Evolutionary conservation across 2,888 invertebrate genomes (phyloP).

Genomic region (Rhodophaea formosa): DNA sequence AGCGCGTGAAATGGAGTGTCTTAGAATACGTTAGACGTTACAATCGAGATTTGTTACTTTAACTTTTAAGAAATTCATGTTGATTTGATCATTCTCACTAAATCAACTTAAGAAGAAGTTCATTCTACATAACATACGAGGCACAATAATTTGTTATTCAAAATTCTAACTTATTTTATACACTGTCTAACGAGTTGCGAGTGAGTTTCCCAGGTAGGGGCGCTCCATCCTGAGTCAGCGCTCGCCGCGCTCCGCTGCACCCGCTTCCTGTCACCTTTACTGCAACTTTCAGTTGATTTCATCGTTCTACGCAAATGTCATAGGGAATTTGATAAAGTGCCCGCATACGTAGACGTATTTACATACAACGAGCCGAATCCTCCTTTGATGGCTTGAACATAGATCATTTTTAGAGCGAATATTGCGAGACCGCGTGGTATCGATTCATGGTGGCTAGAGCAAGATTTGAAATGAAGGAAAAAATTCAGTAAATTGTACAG

Average conservation of each 20-base stretch:
- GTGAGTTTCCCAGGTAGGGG: constrained; percentile 48
- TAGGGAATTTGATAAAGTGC: constrained; percentile 38
- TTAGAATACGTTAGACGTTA: too few species aligned
- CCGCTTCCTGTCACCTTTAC: constrained; percentile 77
- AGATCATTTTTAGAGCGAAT: constrained; percentile 1
- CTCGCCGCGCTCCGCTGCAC: constrained; percentile 67
- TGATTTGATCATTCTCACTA: too few species aligned
- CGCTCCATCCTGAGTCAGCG: constrained; percentile 65
- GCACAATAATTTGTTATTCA: too few species aligned
- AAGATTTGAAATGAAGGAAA: too few species aligned
- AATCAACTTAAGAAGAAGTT: too few species aligned
- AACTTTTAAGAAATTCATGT: too few species aligned
- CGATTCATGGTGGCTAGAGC: background rate
- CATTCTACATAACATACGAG: too few species aligned
- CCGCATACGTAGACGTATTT: constrained; percentile 5
- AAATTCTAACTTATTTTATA: constrained; percentile 1
- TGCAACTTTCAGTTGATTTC: constrained; percentile 76
- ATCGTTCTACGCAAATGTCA: constrained; percentile 68
- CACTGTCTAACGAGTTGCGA: background rate
- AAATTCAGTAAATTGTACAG: background rate
- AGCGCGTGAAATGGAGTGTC: too few species aligned
- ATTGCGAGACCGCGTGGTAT: background rate
- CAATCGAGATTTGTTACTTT: too few species aligned
- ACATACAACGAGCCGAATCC: background rate
- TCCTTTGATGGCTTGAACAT: constrained; percentile 13